Conservation (phyloP, 2,797 vertebrate species). For the Rhinichthys osculus region DNA sequence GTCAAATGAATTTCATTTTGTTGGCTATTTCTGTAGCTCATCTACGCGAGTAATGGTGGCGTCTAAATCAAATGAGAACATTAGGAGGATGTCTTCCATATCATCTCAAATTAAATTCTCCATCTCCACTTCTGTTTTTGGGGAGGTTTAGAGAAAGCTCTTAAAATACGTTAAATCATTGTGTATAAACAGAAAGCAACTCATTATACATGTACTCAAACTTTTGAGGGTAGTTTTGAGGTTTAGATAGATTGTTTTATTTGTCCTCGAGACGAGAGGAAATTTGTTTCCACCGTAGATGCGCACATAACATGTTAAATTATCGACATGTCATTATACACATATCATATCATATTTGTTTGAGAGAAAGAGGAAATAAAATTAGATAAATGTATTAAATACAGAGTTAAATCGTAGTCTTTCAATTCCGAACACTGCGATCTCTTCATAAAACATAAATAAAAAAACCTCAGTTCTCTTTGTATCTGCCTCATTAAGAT, state of each 20-base stretch:
- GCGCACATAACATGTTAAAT: too few relatives aligned
- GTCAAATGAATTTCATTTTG: slow-evolving; percentile 22
- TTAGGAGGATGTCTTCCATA: slow-evolving; percentile 44
- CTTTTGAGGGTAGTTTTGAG: too few relatives aligned
- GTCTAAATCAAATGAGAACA: slow-evolving; percentile 45
- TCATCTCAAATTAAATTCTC: slow-evolving; percentile 48
- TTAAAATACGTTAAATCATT: slow-evolving; percentile 40
- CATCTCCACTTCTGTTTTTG: slow-evolving; percentile 39
- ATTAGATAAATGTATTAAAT: background rate
- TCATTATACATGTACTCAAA: slow-evolving; percentile 33
- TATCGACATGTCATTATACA: too few relatives aligned
- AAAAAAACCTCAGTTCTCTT: background rate
- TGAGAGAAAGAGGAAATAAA: slow-evolving; percentile 1
- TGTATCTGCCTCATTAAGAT: slow-evolving; percentile 12
- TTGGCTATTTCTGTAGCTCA: slow-evolving; percentile 36
- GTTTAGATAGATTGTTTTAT: too few relatives aligned
- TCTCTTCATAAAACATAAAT: background rate
- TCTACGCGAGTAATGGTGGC: slow-evolving; percentile 8
- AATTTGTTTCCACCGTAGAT: too few relatives aligned
- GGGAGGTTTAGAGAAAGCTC: slow-evolving; percentile 39
- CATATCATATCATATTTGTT: background rate
- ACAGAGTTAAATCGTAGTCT: background rate
- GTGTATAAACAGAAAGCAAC: slow-evolving; percentile 47
- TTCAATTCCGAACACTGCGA: background rate
- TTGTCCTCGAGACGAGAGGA: too few relatives aligned